Evolutionary conservation across 2,888 invertebrate genomes (phyloP), one percentile per base, ranked within the genome.

Genomic region (Spialia ferax): DNA sequence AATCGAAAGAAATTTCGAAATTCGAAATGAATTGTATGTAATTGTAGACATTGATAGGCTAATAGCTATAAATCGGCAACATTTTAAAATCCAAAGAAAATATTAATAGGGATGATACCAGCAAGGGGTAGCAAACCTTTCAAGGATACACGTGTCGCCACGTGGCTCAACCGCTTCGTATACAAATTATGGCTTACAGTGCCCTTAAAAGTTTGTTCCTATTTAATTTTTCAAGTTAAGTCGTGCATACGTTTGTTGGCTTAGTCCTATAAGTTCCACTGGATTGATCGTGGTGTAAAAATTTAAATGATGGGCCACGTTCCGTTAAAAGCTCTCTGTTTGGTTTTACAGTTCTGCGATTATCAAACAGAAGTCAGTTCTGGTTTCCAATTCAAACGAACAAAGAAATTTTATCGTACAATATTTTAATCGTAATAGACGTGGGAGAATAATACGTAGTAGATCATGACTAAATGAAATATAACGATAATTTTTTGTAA

Each of bases 201-300:
- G 54, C 66, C 82, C 81, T 80, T 79, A 83, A 81, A 82, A 83
- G 78, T 79, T 80, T 76, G 76, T 75, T 55, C 66, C 66, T 61
- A 78, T 80, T 81, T 83, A 83, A 81, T 82, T 82, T 81, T 78
- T 79, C 71, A 72, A 78, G 80, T 79, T 83, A 84, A 91, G 84
- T 86, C 89, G 79, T 85, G 91, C 91, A 92, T 92, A 90, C 81
- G 86, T 82, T 89, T 89, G 91, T 89, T 90, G 85, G 89, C 87
- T 91, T 91, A 89, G 85, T 80, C 68, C 77, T 72, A 61, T 67
- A 67, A 59, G 71, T 70, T 73, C 57, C 69, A 57, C 59, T 23
- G 65, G 56, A 59, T 61, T 63, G 57, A 63, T 54, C 57, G 64
- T 71, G 67, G 69, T 69, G 74, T 69, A 72, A 72, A 69, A 74